Percentiles rank a stretch among this genome's conserved stretches.
phyloP scores from a whole-genome alignment of 2,113 vertebrate genomes.

The Sphaerodactylus townsendi region DNA sequence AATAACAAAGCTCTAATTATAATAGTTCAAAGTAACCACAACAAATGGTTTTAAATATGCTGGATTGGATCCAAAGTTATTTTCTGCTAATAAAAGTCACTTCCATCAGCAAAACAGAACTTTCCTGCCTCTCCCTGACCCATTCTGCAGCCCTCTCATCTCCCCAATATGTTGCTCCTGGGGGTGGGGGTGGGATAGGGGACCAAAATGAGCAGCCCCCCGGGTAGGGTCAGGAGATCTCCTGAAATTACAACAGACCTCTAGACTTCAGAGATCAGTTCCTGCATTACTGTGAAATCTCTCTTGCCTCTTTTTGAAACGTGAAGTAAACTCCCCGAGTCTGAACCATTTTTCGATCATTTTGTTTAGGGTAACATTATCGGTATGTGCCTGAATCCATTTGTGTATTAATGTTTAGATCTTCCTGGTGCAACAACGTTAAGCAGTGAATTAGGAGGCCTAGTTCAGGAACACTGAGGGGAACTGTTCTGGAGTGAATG shows the following conservation, averaged over 20 bases:
- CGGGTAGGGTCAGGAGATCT: no score
- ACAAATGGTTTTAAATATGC: background rate
- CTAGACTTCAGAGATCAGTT: background rate
- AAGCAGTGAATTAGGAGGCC: background rate
- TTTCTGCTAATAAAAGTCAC: no score
- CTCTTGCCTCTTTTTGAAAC: background rate
- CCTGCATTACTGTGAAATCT: background rate
- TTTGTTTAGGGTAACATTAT: background rate
- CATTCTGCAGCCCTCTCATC: no score
- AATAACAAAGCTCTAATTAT: background rate
- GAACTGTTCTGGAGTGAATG: conserved; percentile 55
- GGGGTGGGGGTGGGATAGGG: no score
- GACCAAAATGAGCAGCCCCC: no score
- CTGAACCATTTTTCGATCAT: background rate
- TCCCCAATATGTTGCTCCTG: no score
- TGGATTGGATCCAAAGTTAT: no score
- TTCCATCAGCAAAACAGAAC: no score
- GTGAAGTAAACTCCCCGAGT: background rate
- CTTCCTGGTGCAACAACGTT: conserved; percentile 27
- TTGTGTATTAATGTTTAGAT: conserved; percentile 33
- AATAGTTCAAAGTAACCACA: background rate
- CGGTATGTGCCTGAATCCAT: conserved; percentile 2
- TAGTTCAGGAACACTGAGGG: conserved; percentile 56
- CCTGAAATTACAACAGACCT: no score
- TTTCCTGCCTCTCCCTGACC: no score